Percentiles rank a stretch among this genome's conserved stretches.
phyloP scores from a whole-genome alignment of 1,140 invertebrate species.

The Himalopsyche phryganea region DNA sequence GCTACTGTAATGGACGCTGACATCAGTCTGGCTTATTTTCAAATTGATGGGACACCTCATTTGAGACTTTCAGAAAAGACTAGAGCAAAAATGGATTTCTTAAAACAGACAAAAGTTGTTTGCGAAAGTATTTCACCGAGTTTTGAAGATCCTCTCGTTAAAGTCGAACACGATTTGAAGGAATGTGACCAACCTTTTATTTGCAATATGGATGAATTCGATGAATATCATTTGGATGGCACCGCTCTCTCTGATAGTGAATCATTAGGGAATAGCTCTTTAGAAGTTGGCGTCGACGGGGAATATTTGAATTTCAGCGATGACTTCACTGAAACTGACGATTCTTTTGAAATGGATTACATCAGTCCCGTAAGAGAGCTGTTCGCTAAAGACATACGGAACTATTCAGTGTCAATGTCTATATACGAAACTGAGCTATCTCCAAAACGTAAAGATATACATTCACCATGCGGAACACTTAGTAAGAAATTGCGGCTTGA shows the following conservation, averaged over 20 bases:
- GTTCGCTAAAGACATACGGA: slow-evolving; percentile 47
- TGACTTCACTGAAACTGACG: slow-evolving; percentile 41
- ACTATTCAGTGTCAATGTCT: slow-evolving; percentile 47
- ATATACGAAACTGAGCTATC: slow-evolving; percentile 38
- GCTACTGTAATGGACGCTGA: too few relatives aligned
- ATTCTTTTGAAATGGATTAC: slow-evolving; percentile 34
- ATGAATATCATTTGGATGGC: slow-evolving; percentile 45
- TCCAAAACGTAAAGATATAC: neutral
- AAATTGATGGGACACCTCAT: too few relatives aligned
- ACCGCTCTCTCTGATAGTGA: slow-evolving; percentile 14
- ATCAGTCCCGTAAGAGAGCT: slow-evolving; percentile 49
- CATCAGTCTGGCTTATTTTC: too few relatives aligned
- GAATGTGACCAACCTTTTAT: too few relatives aligned
- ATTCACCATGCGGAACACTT: neutral
- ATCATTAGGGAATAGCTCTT: slow-evolving; percentile 2
- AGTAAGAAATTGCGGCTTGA: slow-evolving; percentile 4
- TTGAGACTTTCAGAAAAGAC: too few relatives aligned
- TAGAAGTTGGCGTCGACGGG: slow-evolving; percentile 11
- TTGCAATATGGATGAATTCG: slow-evolving; percentile 11
- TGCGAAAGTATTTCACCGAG: too few relatives aligned
- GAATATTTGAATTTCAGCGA: slow-evolving; percentile 49
- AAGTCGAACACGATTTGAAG: too few relatives aligned
- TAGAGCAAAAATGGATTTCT: too few relatives aligned
- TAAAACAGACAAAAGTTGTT: too few relatives aligned
- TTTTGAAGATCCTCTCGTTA: too few relatives aligned